Evolutionary conservation across 92 coral and sea anemone species (phyloP).

Genomic region (Scolanthus callimorphus): DNA sequence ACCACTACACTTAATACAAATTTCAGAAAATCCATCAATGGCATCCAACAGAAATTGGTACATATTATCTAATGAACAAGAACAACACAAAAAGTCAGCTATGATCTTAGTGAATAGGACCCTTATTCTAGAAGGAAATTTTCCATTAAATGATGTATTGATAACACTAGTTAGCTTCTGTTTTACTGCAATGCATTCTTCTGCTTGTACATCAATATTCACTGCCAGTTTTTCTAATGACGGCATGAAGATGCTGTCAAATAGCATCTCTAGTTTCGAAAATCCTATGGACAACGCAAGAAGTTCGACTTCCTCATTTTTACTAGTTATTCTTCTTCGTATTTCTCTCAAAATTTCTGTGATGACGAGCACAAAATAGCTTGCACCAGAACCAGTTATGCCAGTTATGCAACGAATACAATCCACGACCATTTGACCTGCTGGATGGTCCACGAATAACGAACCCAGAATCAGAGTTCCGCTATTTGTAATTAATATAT

Average conservation of each 20-base stretch:
- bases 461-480: constrained; percentile 78
- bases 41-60: constrained; percentile 38
- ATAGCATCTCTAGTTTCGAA: constrained; percentile 17
- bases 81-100: constrained; percentile 26
- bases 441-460: constrained; percentile 45
- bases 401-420: constrained; percentile 39
- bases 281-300: constrained; percentile 57
- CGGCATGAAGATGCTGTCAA: constrained; percentile 27
- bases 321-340: constrained; percentile 4
- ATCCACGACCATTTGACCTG: constrained; percentile 65
- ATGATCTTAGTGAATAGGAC: constrained; percentile 46
- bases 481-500: constrained; percentile 74
- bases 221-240: constrained; percentile 31
- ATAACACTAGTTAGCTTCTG: constrained; percentile 26
- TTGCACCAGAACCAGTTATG: constrained; percentile 77
- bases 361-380: constrained; percentile 67
- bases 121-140: constrained; percentile 45
- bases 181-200: constrained; percentile 10
- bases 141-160: constrained; percentile 58
- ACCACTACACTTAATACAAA: constrained; percentile 74
- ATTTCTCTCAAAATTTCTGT: constrained; percentile 58
- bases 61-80: constrained; percentile 6
- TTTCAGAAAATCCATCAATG: constrained; percentile 64
- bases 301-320: constrained; percentile 5
- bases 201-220: constrained; percentile 7